Conservation (phyloP, 2,113 vertebrate species). For the Panthera uncia region DNA sequence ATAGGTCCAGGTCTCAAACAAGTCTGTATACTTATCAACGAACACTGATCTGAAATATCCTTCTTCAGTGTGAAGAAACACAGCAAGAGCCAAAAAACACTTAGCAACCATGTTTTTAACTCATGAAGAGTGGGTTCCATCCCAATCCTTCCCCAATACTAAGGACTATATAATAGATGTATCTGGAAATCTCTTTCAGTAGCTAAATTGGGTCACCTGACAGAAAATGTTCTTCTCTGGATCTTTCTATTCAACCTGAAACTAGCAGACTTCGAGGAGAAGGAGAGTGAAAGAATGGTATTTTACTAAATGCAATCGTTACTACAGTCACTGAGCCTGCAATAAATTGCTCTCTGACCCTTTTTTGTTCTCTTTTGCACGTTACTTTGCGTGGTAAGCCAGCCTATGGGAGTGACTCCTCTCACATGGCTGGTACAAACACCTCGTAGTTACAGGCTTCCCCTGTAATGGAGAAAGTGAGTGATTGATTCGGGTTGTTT, state of each 20-base stretch:
- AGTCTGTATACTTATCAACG: neutral
- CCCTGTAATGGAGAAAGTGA: neutral
- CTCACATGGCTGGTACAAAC: neutral
- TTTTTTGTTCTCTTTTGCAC: conserved; percentile 25
- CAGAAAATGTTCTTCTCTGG: conserved; percentile 5
- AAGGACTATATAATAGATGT: neutral
- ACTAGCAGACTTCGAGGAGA: conserved; percentile 40
- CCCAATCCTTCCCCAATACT: neutral
- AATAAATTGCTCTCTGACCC: neutral
- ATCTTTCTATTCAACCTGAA: conserved; percentile 43
- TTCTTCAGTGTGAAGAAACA: neutral
- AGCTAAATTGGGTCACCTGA: conserved; percentile 28
- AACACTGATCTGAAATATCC: neutral
- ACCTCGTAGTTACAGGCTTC: neutral
- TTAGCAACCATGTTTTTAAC: neutral
- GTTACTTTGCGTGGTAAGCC: conserved; percentile 55
- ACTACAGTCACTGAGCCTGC: conserved; percentile 39
- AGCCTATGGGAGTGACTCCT: neutral
- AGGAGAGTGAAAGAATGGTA: conserved; percentile 20
- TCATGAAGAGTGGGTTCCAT: neutral
- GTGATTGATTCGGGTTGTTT: conserved; percentile 15
- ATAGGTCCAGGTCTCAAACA: neutral
- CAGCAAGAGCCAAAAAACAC: neutral
- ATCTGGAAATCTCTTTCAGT: conserved; percentile 2
- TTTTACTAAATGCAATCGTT: conserved; percentile 67